Evolutionary conservation across 2,888 invertebrate genomes (phyloP), one percentile per base, ranked within the genome.

Genomic region (Muschampia plurimacula): DNA sequence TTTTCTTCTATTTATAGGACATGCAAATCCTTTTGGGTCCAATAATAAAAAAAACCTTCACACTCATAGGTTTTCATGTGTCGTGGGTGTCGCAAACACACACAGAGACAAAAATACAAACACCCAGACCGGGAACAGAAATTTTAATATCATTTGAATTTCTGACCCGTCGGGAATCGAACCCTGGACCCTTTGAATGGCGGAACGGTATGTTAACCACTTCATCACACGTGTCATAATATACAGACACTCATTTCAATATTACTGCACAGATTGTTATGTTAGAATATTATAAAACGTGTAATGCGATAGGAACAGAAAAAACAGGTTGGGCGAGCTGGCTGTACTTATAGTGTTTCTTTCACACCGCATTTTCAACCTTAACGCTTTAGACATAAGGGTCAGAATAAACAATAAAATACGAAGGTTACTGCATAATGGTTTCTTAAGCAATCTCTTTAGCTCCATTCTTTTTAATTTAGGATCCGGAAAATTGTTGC

Each of bases 311-410:
- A 88, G 78, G 84, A 83, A 78, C 76, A 87, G 87, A 89, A 88
- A 91, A 91, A 93, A 93, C 93, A 86, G 92, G 93, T 93, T 88
- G 73, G 72, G 78, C 84, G 73, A 83, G 79, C 81, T 77, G 72
- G 76, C 5, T 2, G 46, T 22, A 44, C 57, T 88, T 87, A 88
- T 90, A 88, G 86, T 90, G 85, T 89, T 87, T 88, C 91, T 88
- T 86, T 85, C 7, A 39, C 1, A 52, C n/a, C 28, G 28, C 28
- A 72, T 0, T 72, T 49, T 69, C 65, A 68, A 75, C 77, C 60
- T 71, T 79, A 76, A 68, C 1, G 0, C 7, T 0, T 36, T 22
- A 1, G 59, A 0, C 4, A 64, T 78, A 78, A 65, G 65, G 74
- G 71, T 22, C 28, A 49, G 15, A 44, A 49, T 72, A 10, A 55